Evolutionary conservation across 2,113 vertebrate genomes (phyloP).

Genomic region (Sceloporus tristichus): DNA sequence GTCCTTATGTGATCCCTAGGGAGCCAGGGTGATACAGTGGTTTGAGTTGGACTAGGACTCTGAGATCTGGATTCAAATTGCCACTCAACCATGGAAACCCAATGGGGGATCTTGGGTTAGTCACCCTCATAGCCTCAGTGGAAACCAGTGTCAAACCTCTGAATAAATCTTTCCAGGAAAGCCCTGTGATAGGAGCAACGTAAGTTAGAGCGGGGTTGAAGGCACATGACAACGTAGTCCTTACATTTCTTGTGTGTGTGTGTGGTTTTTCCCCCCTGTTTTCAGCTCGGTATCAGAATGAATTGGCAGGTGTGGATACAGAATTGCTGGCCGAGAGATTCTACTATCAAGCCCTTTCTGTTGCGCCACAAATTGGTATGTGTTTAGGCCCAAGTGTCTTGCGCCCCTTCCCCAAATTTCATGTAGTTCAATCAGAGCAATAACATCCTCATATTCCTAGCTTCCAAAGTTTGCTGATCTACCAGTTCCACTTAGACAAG

Average conservation of each 20-base stretch:
- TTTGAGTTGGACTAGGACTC: no score
- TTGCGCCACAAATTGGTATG: slow-evolving; percentile 95
- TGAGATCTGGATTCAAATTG: no score
- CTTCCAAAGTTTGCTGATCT: not conserved
- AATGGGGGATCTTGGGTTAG: no score
- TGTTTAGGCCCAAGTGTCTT: not conserved
- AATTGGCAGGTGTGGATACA: slow-evolving; percentile 93
- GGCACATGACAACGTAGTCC: not conserved
- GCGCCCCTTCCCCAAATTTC: not conserved
- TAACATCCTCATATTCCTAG: not conserved
- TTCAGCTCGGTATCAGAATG: slow-evolving; percentile 96
- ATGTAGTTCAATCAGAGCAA: not conserved
- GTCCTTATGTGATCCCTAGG: no score
- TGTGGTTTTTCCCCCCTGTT: slow-evolving; percentile 17
- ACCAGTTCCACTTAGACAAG: no score
- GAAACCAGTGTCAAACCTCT: no score
- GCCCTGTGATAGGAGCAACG: not conserved
- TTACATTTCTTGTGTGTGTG: not conserved
- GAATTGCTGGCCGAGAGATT: slow-evolving; percentile 94
- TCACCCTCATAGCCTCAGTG: no score
- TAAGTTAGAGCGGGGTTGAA: not conserved
- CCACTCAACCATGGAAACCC: no score
- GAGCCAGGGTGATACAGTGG: no score
- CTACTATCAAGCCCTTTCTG: slow-evolving; percentile 95
- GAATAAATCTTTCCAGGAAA: no score